Evolutionary conservation across 2,113 vertebrate species (phyloP).

Genomic region (Oreochromis spilurus): DNA sequence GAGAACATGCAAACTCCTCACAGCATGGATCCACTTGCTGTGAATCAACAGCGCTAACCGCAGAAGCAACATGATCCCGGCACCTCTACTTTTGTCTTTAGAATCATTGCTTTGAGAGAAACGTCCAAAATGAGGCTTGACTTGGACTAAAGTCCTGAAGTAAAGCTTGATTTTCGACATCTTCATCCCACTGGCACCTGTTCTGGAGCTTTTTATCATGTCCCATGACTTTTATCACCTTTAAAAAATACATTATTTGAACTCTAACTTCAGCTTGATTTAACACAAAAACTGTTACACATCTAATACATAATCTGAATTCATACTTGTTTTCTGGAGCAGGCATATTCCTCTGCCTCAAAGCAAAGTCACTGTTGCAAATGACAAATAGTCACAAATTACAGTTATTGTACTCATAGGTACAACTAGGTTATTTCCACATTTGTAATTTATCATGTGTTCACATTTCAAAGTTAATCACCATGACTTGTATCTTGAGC

Average conservation of each 20-base stretch:
- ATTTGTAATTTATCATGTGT: neutral
- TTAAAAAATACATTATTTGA: neutral
- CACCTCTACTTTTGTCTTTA: neutral
- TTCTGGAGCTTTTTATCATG: neutral
- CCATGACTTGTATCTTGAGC: neutral
- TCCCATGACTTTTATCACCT: neutral
- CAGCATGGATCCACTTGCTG: neutral
- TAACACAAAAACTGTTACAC: neutral
- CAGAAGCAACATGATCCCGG: neutral
- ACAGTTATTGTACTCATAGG: neutral
- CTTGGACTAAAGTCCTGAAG: neutral
- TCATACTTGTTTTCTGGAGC: neutral
- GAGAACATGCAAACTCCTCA: neutral
- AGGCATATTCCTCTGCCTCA: neutral
- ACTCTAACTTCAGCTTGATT: neutral
- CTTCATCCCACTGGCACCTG: neutral
- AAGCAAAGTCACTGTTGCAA: neutral
- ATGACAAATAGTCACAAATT: neutral
- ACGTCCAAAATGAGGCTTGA: neutral
- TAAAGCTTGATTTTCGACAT: neutral
- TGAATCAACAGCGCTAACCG: neutral
- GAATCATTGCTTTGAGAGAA: neutral
- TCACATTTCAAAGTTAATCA: neutral
- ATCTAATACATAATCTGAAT: neutral
- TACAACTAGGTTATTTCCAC: neutral